Conservation (phyloP, 2,797 vertebrate species). For the Sylvilagus floridanus region DNA sequence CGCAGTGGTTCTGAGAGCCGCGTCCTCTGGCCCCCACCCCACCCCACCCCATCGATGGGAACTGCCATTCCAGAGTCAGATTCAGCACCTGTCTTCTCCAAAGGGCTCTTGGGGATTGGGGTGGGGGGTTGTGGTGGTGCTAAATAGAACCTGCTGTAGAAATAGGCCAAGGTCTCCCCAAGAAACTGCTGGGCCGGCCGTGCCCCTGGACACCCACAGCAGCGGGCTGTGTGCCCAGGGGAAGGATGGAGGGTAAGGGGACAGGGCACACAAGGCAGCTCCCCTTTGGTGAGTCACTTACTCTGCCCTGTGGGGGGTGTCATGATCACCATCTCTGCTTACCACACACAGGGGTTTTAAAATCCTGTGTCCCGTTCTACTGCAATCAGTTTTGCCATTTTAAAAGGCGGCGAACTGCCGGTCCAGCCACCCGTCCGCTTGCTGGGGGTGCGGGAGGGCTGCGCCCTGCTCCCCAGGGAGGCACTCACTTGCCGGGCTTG, state of each 20-base stretch:
- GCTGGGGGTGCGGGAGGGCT: background rate
- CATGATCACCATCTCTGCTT: slow-evolving; percentile 7
- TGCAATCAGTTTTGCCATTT: slow-evolving; percentile 3
- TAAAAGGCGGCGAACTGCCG: background rate
- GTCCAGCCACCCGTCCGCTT: background rate
- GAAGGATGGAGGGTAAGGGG: background rate
- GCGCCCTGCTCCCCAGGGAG: background rate
- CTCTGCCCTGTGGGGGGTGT: background rate
- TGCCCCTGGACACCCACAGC: background rate
- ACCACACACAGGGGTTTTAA: background rate
- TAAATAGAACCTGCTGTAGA: background rate
- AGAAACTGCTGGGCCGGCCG: background rate
- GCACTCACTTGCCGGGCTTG: slow-evolving; percentile 98
- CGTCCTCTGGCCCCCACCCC: background rate
- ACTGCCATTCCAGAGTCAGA: background rate
- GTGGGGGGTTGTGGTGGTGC: background rate
- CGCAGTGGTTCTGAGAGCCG: background rate
- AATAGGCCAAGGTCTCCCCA: background rate
- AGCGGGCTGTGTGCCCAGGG: background rate
- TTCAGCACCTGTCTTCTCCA: background rate
- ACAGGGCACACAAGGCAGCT: background rate
- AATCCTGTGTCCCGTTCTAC: background rate
- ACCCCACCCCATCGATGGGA: background rate
- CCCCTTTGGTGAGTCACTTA: background rate
- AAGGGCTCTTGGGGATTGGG: background rate